Evolutionary conservation across 2,888 invertebrate species (phyloP).

Genomic region (Drosophila parthenogenetica): DNA sequence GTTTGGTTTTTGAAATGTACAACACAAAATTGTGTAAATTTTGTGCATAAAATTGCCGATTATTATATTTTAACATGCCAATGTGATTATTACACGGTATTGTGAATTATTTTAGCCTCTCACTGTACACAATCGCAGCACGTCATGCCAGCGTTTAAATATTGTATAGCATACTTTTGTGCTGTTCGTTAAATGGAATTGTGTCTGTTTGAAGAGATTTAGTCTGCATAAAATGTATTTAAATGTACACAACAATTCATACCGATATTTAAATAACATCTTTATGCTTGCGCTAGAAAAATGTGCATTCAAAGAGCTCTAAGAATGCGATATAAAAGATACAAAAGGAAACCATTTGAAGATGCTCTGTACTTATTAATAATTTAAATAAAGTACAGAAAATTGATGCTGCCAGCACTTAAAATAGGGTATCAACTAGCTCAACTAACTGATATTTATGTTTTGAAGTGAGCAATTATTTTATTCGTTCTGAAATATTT

Average conservation of each 20-base stretch:
- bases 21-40: slow-evolving; percentile 55
- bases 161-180: slow-evolving; percentile 53
- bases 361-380: not conserved
- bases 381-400: not conserved
- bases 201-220: not conserved
- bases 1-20: slow-evolving; percentile 28
- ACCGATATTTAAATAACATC: not conserved
- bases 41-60: slow-evolving; percentile 48
- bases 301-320: slow-evolving; percentile 2
- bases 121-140: slow-evolving; percentile 33
- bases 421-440: not conserved
- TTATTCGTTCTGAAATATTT: not conserved
- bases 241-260: slow-evolving; percentile 13
- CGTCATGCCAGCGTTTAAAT: slow-evolving; percentile 51
- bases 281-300: not conserved
- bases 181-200: slow-evolving; percentile 6
- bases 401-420: not conserved
- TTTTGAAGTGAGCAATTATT: slow-evolving; percentile 3
- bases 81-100: slow-evolving; percentile 43
- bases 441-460: not conserved
- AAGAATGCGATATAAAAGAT: slow-evolving; percentile 27
- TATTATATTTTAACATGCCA: slow-evolving; percentile 63
- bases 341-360: slow-evolving; percentile 52
- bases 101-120: slow-evolving; percentile 30
- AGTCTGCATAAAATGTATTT: slow-evolving; percentile 4